Percentiles rank a stretch among this genome's conserved stretches.
phyloP scores from a whole-genome alignment of 23 tunicate genomes.

The Trididemnum miniatum region DNA sequence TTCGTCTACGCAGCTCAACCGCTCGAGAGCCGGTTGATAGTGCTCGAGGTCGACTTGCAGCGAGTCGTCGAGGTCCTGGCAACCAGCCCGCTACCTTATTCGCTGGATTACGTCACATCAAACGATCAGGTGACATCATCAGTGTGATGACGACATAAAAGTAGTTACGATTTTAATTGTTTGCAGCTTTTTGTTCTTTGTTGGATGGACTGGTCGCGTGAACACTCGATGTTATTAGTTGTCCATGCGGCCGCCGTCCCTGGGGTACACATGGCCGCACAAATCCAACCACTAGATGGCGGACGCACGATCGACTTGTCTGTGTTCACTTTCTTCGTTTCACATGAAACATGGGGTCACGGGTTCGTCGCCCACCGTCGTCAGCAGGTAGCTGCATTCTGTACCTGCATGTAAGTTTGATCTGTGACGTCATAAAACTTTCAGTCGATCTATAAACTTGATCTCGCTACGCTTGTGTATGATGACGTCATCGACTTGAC shows the following conservation, averaged over 20 bases:
- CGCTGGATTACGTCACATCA: slow-evolving; percentile 51
- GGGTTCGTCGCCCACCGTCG: slow-evolving; percentile 47
- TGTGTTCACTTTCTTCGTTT: slow-evolving; percentile 28
- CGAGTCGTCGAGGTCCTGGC: slow-evolving; percentile 74
- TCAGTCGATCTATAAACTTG: slow-evolving; percentile 51
- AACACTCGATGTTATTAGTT: slow-evolving; percentile 30
- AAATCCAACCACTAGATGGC: slow-evolving; percentile 70
- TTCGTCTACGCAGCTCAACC: slow-evolving; percentile 75
- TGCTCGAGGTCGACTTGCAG: slow-evolving; percentile 41
- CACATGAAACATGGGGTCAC: slow-evolving; percentile 23
- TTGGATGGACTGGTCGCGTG: slow-evolving; percentile 24
- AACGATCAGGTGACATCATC: slow-evolving; percentile 57
- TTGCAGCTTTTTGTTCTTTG: slow-evolving; percentile 56
- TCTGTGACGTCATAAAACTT: background rate
- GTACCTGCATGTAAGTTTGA: background rate
- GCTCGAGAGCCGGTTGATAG: slow-evolving; percentile 58
- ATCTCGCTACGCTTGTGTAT: slow-evolving; percentile 50
- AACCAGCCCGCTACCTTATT: slow-evolving; percentile 53
- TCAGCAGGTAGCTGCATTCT: slow-evolving; percentile 40
- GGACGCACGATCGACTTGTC: slow-evolving; percentile 32
- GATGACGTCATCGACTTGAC: slow-evolving; percentile 49
- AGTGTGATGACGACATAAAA: background rate
- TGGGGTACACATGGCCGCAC: slow-evolving; percentile 60
- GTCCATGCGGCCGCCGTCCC: slow-evolving; percentile 57
- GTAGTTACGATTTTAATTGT: background rate